Conservation (phyloP, 2,797 vertebrate species). For the Xenops minutus region DNA sequence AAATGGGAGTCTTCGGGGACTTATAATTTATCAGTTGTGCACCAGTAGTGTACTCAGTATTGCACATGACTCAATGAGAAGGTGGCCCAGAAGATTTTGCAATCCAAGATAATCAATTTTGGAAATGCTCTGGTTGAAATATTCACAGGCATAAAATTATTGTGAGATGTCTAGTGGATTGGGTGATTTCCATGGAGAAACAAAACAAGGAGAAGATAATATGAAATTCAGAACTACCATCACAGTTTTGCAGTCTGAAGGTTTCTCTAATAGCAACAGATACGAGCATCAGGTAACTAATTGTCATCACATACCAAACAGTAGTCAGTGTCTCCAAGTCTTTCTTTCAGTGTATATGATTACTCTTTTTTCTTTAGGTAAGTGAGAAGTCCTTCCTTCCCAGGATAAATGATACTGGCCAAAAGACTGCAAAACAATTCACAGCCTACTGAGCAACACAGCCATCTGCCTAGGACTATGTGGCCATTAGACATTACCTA, state of each 20-base stretch:
- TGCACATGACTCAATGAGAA: not conserved
- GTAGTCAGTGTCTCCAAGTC: not conserved
- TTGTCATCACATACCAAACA: not conserved
- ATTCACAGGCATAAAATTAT: not conserved
- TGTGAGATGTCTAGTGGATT: not conserved
- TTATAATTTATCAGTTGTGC: conserved; percentile 16
- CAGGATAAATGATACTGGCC: not conserved
- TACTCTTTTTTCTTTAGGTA: not conserved
- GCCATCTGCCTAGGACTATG: not conserved
- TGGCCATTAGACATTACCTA: not conserved
- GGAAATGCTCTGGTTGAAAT: not conserved
- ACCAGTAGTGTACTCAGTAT: not conserved
- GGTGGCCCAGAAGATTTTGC: not conserved
- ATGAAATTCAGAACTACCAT: not conserved
- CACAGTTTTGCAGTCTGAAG: not conserved
- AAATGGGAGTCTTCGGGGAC: not conserved
- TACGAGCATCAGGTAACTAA: not conserved
- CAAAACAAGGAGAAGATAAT: not conserved
- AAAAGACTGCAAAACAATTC: not conserved
- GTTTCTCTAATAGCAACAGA: not conserved
- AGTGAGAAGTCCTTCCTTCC: not conserved
- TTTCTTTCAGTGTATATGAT: not conserved
- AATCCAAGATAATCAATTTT: not conserved
- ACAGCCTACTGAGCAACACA: not conserved
- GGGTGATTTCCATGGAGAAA: not conserved